Evolutionary conservation across 2,888 invertebrate species (phyloP), one percentile per base, ranked within the genome.

Genomic region (Drosophila macrospina): DNA sequence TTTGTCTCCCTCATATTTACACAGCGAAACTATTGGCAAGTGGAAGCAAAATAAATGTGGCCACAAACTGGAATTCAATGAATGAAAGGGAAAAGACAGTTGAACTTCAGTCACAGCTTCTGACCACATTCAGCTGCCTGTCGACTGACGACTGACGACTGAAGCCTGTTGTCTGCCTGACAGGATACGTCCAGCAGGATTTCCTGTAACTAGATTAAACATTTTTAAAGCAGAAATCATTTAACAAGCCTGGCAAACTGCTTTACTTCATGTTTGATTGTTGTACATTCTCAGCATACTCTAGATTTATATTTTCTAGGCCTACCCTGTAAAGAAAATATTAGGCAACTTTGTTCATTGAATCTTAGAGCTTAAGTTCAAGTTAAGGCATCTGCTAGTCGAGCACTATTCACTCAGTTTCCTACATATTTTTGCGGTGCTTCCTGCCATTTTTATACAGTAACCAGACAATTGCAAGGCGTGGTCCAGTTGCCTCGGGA

Each of bases 11-110:
- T 42, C 34, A 41, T 56, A 47, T 56, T 47, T 56, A 45, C 45
- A 56, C 36, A 45, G 60, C 72, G 54, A 77, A 66, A 62, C 55
- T 55, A 55, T 55, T 44, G 55, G 42, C 42, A 55, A 44, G 54
- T 74, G 54, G 48, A 61, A 52, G 45, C 59, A 55, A 78, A 61
- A 64, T 78, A 81, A 74, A 62, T 79, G 62, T 82, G 71, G 59
- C 76, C 59, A 78, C 60, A 74, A 52, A 24, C 42, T 55, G 55
- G 24, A 55, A 34, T 44, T 34, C 42, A 34, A 71, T 71, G 24
- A 44, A 7, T 11, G 34, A 26, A 44, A 44, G 34, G 13, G 11
- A 44, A 55, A 24, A 32, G 54, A 32, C 28, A 52, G 16, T 28
- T 39, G 39, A 42, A 42, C 32, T 54, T 24, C 13, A 54, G 24